A percentile compares a stretch with the other conserved stretches of the same genome.
Evolutionary conservation across 2,888 invertebrate genomes (phyloP).

Genomic region (Tupiocoris notatus): DNA sequence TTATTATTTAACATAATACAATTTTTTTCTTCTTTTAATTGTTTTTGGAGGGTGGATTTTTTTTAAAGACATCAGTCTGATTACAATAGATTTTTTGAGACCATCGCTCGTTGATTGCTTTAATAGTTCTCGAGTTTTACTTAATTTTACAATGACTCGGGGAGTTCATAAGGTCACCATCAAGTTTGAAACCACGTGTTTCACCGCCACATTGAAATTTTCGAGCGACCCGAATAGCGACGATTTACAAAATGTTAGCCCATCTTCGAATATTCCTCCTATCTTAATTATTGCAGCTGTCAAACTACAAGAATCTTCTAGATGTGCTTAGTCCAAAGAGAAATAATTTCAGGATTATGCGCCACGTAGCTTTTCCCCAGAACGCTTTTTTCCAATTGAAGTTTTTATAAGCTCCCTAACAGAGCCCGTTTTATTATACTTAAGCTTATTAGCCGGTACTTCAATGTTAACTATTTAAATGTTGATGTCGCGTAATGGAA

Average conservation of each 20-base stretch:
- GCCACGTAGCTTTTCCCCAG: not conserved
- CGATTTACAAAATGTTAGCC: not conserved
- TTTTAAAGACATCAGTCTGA: no score
- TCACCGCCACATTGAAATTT: no score
- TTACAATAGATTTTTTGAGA: no score
- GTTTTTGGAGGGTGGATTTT: no score
- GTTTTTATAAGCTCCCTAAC: not conserved
- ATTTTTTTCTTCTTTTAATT: no score
- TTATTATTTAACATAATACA: no score
- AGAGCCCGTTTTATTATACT: no score
- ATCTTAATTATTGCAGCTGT: not conserved
- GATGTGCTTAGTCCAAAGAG: not conserved
- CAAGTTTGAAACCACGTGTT: no score
- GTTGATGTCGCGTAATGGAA: constrained; percentile 4
- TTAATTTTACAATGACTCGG: no score
- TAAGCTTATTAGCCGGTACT: not conserved
- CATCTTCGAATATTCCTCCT: not conserved
- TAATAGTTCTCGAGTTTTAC: no score
- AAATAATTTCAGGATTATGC: not conserved
- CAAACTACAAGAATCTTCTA: not conserved
- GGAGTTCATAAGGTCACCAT: no score
- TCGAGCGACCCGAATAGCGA: not conserved
- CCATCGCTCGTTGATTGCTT: no score
- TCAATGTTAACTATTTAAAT: constrained; percentile 7
- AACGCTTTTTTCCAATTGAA: not conserved